Evolutionary conservation across 2,888 invertebrate genomes (phyloP).

Genomic region (Physocephala rufipes): DNA sequence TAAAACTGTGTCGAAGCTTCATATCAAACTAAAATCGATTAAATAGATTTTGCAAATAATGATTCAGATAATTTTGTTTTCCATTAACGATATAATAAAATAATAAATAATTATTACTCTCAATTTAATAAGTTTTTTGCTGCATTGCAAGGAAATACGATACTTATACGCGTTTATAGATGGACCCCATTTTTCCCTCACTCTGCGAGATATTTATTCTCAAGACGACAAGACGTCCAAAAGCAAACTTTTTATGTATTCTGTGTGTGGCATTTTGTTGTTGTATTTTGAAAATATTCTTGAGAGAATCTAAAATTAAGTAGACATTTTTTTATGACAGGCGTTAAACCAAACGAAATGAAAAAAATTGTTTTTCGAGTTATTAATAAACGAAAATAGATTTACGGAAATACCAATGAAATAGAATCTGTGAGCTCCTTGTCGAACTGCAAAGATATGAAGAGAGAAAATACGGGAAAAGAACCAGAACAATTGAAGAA

Average conservation of each 20-base stretch:
- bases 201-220: no score
- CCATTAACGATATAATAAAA: no score
- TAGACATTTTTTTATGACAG: background rate
- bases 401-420: conserved; percentile 62
- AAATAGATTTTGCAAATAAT: no score
- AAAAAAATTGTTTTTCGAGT: conserved; percentile 1
- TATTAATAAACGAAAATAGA: conserved; percentile 39
- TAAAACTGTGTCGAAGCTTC: no score
- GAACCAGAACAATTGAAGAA: conserved; percentile 31
- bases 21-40: no score
- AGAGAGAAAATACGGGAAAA: conserved; percentile 44
- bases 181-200: no score
- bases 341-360: background rate
- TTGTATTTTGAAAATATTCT: background rate
- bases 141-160: no score
- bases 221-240: no score
- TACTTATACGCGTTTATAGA: no score
- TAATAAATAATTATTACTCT: no score
- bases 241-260: background rate
- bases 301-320: conserved; percentile 8
- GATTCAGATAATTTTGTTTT: no score
- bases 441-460: conserved; percentile 65
- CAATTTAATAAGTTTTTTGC: no score
- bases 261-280: background rate
- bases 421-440: conserved; percentile 68